These are phyloP conservation scores for Rhynchophorus ferrugineus DNA, from an alignment of 1,140 invertebrate genomes.

Conservation along the genomic window DNA sequence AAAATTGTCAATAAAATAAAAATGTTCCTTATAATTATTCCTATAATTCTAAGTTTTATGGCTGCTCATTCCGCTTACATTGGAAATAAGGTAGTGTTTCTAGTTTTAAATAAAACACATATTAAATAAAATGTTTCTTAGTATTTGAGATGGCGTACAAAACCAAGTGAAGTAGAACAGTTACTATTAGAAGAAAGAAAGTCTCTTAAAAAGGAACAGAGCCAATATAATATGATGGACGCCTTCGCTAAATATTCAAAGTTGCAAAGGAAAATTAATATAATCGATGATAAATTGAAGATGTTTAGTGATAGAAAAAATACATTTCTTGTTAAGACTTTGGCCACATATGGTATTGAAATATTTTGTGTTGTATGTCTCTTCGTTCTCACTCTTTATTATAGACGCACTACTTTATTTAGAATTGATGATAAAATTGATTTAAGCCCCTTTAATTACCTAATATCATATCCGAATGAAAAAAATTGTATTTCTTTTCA, in stretches of 20 bases:
- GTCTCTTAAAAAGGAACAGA: constrained; percentile 26
- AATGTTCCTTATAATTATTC: constrained; percentile 17
- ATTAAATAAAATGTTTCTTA: constrained; percentile 12
- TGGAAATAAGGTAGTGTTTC: constrained; percentile 28
- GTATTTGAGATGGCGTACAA: constrained; percentile 30
- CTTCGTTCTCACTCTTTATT: constrained; percentile 29
- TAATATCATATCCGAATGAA: constrained; percentile 37
- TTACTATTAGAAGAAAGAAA: constrained; percentile 24
- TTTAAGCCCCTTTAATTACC: constrained; percentile 31
- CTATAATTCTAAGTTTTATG: constrained; percentile 29
- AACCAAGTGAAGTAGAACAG: constrained; percentile 23
- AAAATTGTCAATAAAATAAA: not conserved
- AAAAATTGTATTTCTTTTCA: constrained; percentile 36
- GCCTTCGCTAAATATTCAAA: constrained; percentile 36
- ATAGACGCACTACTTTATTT: constrained; percentile 29
- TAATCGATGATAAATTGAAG: constrained; percentile 28
- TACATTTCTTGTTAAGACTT: constrained; percentile 22
- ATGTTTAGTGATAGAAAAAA: constrained; percentile 15
- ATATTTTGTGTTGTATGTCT: constrained; percentile 23
- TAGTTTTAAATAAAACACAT: not conserved
- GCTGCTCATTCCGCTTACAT: constrained; percentile 27
- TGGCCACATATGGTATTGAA: constrained; percentile 27
- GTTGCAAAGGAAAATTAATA: constrained; percentile 36
- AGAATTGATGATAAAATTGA: constrained; percentile 29
- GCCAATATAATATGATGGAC: constrained; percentile 29